These are phyloP conservation scores for Cecropterus lyciades DNA, from an alignment of 1,140 invertebrate species.

Conservation along the genomic window DNA sequence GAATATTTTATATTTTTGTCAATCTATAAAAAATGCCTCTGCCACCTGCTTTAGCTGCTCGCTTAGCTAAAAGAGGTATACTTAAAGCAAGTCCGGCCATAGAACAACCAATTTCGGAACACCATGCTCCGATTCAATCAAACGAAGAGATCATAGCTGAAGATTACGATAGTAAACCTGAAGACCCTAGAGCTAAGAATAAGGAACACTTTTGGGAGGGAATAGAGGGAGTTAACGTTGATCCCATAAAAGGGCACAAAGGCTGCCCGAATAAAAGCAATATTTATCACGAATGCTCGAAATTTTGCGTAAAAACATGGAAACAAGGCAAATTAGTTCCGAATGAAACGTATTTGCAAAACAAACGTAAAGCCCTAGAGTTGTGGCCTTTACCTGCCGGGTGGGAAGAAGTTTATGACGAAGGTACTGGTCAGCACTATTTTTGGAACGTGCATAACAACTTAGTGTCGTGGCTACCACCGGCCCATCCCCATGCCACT, in stretches of 20 bases:
- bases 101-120: constrained; percentile 53
- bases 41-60: constrained; percentile 93
- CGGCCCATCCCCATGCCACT: constrained; percentile 94
- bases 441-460: constrained; percentile 97
- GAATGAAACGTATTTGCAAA: constrained; percentile 89
- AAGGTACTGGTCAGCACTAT: constrained; percentile 94
- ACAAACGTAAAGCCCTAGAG: constrained; percentile 90
- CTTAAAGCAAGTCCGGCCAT: constrained; percentile 74
- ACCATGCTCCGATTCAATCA: constrained; percentile 68
- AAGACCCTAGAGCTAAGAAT: constrained; percentile 57
- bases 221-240: constrained; percentile 84
- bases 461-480: constrained; percentile 97
- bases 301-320: constrained; percentile 96
- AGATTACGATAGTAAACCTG: constrained; percentile 89
- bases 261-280: constrained; percentile 99
- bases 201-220: constrained; percentile 79
- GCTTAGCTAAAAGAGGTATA: constrained; percentile 94
- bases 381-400: constrained; percentile 96
- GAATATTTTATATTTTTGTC: too few species aligned
- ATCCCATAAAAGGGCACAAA: constrained; percentile 86
- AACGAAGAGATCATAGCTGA: constrained; percentile 95
- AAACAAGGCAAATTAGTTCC: constrained; percentile 90
- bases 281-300: constrained; percentile 96
- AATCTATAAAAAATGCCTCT: constrained; percentile 93
- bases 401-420: constrained; percentile 97